Evolutionary conservation across 1,140 invertebrate genomes (phyloP), one percentile per base, ranked within the genome.

Genomic region (Melitaea cinxia): DNA sequence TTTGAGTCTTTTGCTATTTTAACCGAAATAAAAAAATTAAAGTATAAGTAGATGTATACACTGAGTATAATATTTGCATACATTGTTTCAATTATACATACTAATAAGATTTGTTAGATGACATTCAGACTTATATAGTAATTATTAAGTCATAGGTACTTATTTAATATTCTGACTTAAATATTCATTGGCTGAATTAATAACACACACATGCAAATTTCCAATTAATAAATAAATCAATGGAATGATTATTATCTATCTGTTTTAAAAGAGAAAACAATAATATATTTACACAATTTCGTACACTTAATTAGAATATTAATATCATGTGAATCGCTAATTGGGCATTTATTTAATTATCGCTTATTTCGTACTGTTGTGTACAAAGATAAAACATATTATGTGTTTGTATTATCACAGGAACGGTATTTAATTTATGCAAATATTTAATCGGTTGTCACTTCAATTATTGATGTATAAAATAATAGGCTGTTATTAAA

Each of bases 291-390:
- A 23, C 42, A 21, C 42, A 47, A 47, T 23, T 47, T 47, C 10
- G 3, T 10, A 19, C 42, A 24, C 21, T 23, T 47, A 47, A 47
- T 47, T 47, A 47, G 21, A 47, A 47, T 47, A 21, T 47, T 24
- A 47, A 47, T 23, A 47, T 47, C 42, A 19, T 19, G 19, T 12
- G 42, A 23, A 47, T 23, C 21, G n/a, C 42, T 47, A 47, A 47
- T 45, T 45, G 39, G 39, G 15, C 17, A 45, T 45, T 45, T 45
- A 45, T 45, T 45, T 45, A 19, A 45, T 45, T 19, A 45, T 37
- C 35, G 35, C 5, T 2, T 37, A 37, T 37, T 37, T 37, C 12
- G 14, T 37, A 37, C 3, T 0, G 14, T 14, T 37, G 35, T 37
- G 4, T 9, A 45, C 39, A 45, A 19, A 45, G 39, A 45, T 19